phyloP scores from a whole-genome alignment of 2,888 invertebrate species.

The Autographa gamma region DNA sequence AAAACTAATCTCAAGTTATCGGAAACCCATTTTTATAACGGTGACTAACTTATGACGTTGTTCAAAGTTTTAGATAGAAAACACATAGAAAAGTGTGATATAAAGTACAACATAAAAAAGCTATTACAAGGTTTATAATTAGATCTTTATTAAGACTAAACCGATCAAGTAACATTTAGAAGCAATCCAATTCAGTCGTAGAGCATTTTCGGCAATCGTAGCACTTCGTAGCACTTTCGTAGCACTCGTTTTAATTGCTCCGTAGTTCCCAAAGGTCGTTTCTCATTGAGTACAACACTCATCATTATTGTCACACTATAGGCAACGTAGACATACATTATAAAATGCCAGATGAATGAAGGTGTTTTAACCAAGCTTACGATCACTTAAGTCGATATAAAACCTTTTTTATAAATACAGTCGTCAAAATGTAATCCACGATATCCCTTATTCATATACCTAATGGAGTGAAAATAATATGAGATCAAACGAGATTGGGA shows the following conservation, averaged over 20 bases:
- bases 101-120: background rate
- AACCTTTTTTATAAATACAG: constrained; percentile 44
- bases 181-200: constrained; percentile 11
- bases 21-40: constrained; percentile 8
- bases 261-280: constrained; percentile 46
- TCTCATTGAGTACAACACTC: constrained; percentile 55
- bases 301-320: constrained; percentile 53
- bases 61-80: background rate
- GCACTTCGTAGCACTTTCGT: constrained; percentile 50
- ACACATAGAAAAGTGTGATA: background rate
- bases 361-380: background rate
- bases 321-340: constrained; percentile 20
- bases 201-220: constrained; percentile 40
- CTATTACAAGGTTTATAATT: background rate
- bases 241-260: constrained; percentile 72
- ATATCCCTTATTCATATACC: constrained; percentile 53
- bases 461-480: constrained; percentile 61
- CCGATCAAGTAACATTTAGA: background rate
- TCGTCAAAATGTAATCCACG: constrained; percentile 48
- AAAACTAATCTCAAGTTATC: constrained; percentile 14
- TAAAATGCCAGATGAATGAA: constrained; percentile 14
- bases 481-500: constrained; percentile 56
- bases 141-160: background rate
- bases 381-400: constrained; percentile 30
- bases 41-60: background rate